phyloP scores from a whole-genome alignment of 2,888 invertebrate genomes.

The Uropetala carovei region DNA sequence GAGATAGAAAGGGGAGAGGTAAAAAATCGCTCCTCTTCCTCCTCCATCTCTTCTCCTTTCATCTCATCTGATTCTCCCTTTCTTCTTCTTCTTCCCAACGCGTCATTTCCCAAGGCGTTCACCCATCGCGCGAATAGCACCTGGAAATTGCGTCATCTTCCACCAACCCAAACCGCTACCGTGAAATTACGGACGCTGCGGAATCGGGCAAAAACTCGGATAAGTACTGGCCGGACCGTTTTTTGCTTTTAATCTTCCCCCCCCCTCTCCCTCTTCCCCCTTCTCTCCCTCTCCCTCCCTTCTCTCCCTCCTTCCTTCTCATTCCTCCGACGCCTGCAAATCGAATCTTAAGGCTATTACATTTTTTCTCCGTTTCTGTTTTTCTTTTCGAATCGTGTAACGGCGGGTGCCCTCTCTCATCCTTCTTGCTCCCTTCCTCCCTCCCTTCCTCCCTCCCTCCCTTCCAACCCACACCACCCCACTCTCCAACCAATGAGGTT shows the following conservation, averaged over 20 bases:
- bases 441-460: not conserved
- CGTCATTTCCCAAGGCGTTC: not conserved
- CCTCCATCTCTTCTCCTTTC: no score
- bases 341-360: slow-evolving; percentile 5
- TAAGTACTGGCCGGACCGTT: not conserved
- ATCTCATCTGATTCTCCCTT: not conserved
- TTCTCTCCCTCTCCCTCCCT: not conserved
- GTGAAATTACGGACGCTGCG: not conserved
- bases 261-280: not conserved
- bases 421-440: not conserved
- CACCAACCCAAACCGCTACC: not conserved
- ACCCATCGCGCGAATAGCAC: not conserved
- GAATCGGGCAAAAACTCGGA: slow-evolving; percentile 1
- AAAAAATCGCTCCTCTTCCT: not conserved
- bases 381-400: slow-evolving; percentile 9
- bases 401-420: slow-evolving; percentile 3
- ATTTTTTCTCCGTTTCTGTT: slow-evolving; percentile 6
- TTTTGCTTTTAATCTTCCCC: no score
- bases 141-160: not conserved
- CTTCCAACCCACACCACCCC: no score
- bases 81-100: not conserved
- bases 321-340: not conserved
- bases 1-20: not conserved
- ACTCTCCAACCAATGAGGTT: not conserved
- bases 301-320: not conserved